Base-by-base conservation (phyloP, 2,797 vertebrate species). In the Macropus fuliginosus region DNA sequence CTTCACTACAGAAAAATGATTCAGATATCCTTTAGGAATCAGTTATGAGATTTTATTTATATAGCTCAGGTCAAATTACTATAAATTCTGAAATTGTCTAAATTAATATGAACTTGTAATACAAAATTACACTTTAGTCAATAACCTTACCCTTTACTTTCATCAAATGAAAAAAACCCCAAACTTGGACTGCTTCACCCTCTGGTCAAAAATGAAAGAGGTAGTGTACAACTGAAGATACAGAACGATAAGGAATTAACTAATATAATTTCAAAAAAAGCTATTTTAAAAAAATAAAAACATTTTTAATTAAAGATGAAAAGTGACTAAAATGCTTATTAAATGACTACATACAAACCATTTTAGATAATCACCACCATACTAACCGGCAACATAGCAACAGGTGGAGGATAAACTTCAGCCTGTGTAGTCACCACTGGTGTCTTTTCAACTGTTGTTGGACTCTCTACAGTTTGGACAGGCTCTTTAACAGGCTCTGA, bases 341-440 rank as follows among this genome's bases (percentile, higher is more conserved):
- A 34, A 9, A 0, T 12, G 40, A 87, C 40, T 87, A 46, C 24
- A 87, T 50, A 27, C 4, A 87, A 87, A 50, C 9, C 21, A 87
- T 46, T 87, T 87, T 28, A 50, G 40, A 10, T n/a, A 87, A 74
- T 9, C 54, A 74, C 27, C 55, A 87, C n/a, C 96, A 94, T 57
- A 96, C 97, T 95, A 98, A 99, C 99, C 99, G 99, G 99, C 98
- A 99, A 99, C 99, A 99, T 99, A 97, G 99, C 98, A 94, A 99
- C 99, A 94, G 99, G 99, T 74, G 99, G 99, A 18, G 98, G 99
- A 98, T 99, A 99, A 59, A 99, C 98, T 98, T 99, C 99, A 0
- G 99, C 98, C 97, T 99, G 99, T 0, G 99, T 98, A 89, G 99
- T 99, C 52, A 99, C 98, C 74, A 98, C 98, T 0, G 98, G 98